Percentiles rank a stretch among this genome's conserved stretches.
Conservation (phyloP, 2,888 invertebrate species). For the Heliconius ethilla region DNA sequence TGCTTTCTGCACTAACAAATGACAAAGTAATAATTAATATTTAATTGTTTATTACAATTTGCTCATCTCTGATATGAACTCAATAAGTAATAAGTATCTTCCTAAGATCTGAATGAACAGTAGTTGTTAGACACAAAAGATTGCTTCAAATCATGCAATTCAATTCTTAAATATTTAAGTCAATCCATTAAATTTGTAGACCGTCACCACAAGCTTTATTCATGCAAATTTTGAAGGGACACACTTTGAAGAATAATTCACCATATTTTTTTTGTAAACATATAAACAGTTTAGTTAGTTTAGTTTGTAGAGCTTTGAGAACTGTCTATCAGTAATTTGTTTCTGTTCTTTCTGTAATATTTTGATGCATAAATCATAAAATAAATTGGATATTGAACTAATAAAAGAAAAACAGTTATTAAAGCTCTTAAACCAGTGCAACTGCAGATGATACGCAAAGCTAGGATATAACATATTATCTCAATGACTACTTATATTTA, state of each 20-base stretch:
- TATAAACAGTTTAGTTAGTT: not conserved
- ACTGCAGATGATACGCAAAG: slow-evolving; percentile 18
- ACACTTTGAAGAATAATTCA: not conserved
- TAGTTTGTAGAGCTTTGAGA: not conserved
- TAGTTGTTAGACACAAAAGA: not conserved
- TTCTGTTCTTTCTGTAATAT: not conserved
- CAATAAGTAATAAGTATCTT: not conserved
- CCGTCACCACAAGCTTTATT: slow-evolving; percentile 39
- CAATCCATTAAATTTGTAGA: slow-evolving; percentile 18
- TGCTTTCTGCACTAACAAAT: too few species aligned
- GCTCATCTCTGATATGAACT: not conserved
- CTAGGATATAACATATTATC: slow-evolving; percentile 10
- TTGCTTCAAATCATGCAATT: slow-evolving; percentile 26
- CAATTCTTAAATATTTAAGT: slow-evolving; percentile 9
- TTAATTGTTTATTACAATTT: too few species aligned
- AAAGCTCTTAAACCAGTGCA: slow-evolving; percentile 8
- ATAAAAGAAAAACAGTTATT: not conserved
- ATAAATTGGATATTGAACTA: not conserved
- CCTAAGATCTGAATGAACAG: not conserved
- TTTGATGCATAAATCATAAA: not conserved
- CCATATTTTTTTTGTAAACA: slow-evolving; percentile 7
- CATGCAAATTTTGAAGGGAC: slow-evolving; percentile 31
- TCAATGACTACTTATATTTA: not conserved
- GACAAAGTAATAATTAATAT: too few species aligned
- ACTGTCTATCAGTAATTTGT: not conserved